Percentiles rank a stretch among this genome's conserved stretches.
These are phyloP conservation scores for Thyatira batis DNA, from an alignment of 2,888 invertebrate genomes.

Conservation along the genomic window DNA sequence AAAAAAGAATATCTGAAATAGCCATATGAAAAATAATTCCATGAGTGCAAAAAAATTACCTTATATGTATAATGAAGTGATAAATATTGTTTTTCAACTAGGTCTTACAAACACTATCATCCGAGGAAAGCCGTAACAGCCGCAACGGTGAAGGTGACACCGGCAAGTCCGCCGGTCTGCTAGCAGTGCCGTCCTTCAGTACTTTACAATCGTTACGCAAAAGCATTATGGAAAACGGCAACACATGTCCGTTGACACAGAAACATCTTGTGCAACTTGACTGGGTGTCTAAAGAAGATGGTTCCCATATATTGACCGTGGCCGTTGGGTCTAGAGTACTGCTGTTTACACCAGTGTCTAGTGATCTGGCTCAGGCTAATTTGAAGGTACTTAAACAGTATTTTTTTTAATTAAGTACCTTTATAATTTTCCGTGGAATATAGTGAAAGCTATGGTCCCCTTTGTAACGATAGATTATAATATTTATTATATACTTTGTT, in stretches of 20 bases:
- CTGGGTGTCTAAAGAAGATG: slow-evolving; percentile 99
- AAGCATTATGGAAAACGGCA: slow-evolving; percentile 95
- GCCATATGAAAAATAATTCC: too few relatives aligned
- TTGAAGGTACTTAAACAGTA: slow-evolving; percentile 83
- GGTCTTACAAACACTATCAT: slow-evolving; percentile 90
- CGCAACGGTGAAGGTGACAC: slow-evolving; percentile 81
- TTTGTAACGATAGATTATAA: too few relatives aligned
- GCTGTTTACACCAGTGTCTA: slow-evolving; percentile 96
- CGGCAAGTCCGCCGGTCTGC: slow-evolving; percentile 82
- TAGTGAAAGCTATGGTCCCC: too few relatives aligned
- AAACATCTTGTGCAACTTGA: slow-evolving; percentile 97
- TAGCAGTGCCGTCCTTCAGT: slow-evolving; percentile 95
- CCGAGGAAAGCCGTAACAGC: slow-evolving; percentile 86
- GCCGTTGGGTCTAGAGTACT: slow-evolving; percentile 96
- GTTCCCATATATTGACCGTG: slow-evolving; percentile 98
- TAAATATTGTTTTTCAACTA: slow-evolving; percentile 18
- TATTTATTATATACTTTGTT: too few relatives aligned
- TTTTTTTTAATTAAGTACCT: too few relatives aligned
- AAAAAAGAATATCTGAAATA: too few relatives aligned
- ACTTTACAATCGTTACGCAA: slow-evolving; percentile 93
- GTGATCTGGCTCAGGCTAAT: slow-evolving; percentile 96
- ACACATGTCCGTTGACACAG: slow-evolving; percentile 94
- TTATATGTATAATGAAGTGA: too few relatives aligned
- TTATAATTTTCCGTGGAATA: too few relatives aligned
- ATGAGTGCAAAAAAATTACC: too few relatives aligned